phyloP scores from a whole-genome alignment of 2,797 vertebrate genomes.

The Notolepis coatsorum region DNA sequence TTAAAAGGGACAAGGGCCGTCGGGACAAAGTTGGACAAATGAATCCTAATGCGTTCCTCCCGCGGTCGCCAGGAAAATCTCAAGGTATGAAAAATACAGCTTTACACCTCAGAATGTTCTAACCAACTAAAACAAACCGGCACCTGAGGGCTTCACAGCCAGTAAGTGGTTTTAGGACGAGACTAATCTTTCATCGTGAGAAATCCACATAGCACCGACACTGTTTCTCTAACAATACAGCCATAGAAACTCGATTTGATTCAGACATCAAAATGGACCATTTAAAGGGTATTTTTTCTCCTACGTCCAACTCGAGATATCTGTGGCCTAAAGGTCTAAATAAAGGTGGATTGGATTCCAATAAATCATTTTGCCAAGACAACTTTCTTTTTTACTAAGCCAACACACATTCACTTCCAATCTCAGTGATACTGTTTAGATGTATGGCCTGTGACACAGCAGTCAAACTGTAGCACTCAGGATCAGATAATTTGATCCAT shows the following conservation, averaged over 20 bases:
- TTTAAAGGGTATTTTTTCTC: slow-evolving; percentile 32
- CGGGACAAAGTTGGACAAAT: not conserved
- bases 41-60: slow-evolving; percentile 21
- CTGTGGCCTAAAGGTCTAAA: slow-evolving; percentile 19
- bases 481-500: not conserved
- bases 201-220: slow-evolving; percentile 50
- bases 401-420: slow-evolving; percentile 2
- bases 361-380: slow-evolving; percentile 22
- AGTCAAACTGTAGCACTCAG: not conserved
- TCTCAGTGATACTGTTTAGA: not conserved
- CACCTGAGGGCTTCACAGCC: slow-evolving; percentile 49
- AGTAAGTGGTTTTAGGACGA: slow-evolving; percentile 43
- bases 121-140: slow-evolving; percentile 72
- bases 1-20: slow-evolving; percentile 21
- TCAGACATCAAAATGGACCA: slow-evolving; percentile 46
- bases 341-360: slow-evolving; percentile 11
- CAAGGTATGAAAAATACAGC: slow-evolving; percentile 53
- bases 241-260: slow-evolving; percentile 48
- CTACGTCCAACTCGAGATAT: slow-evolving; percentile 15
- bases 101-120: slow-evolving; percentile 49
- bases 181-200: slow-evolving; percentile 56
- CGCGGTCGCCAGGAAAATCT: slow-evolving; percentile 51
- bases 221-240: slow-evolving; percentile 51
- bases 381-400: not conserved
- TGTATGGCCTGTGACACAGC: not conserved